Evolutionary conservation across 2,113 vertebrate species (phyloP).

Genomic region (Cygnus buccinator): DNA sequence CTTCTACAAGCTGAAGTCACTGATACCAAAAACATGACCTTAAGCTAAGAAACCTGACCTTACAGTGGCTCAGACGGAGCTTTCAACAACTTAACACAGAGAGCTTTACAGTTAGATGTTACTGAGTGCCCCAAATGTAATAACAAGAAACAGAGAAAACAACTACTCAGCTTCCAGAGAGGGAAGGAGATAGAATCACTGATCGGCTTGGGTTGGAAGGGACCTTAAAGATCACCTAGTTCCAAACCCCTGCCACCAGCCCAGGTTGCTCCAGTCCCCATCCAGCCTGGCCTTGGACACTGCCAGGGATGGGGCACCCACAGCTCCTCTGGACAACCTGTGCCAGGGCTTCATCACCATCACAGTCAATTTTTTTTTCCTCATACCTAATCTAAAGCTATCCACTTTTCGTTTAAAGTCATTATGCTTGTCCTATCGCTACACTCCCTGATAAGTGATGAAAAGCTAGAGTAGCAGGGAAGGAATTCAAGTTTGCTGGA

Average conservation of each 20-base stretch:
- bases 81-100: constrained; percentile 27
- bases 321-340: no score
- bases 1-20: background rate
- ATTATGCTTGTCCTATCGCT: background rate
- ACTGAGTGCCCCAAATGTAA: background rate
- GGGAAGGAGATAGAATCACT: background rate
- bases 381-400: background rate
- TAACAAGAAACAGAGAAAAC: background rate
- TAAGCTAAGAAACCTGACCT: constrained; percentile 49
- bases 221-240: background rate
- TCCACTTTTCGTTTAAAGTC: background rate
- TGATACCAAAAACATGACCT: constrained; percentile 48
- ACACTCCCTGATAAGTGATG: background rate
- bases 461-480: background rate
- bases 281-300: no score
- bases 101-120: background rate
- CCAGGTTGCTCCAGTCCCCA: no score
- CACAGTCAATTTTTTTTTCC: background rate
- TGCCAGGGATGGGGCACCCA: background rate
- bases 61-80: background rate
- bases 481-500: background rate
- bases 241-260: no score
- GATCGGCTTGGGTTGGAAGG: background rate
- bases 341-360: no score
- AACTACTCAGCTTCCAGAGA: background rate